Conservation (phyloP, 2,888 invertebrate genomes). For the Sisyra nigra region DNA sequence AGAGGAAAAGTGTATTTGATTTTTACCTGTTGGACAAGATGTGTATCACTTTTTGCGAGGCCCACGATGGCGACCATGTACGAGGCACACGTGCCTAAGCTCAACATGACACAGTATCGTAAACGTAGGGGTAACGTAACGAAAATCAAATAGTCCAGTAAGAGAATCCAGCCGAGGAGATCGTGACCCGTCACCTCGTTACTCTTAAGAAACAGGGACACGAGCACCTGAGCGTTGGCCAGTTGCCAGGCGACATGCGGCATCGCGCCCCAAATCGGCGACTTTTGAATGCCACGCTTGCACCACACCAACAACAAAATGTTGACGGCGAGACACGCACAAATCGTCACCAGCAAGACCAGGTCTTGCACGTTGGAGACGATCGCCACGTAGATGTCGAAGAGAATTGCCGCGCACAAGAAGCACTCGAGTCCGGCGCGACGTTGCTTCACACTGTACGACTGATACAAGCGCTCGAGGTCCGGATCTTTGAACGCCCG, state of each 20-base stretch:
- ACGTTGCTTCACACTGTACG: slow-evolving; percentile 54
- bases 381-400: slow-evolving; percentile 42
- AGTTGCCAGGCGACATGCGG: slow-evolving; percentile 50
- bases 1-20: too few relatives aligned
- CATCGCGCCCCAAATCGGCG: slow-evolving; percentile 34
- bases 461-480: slow-evolving; percentile 52
- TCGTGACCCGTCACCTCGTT: slow-evolving; percentile 42
- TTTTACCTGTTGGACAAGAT: slow-evolving; percentile 34
- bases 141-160: slow-evolving; percentile 56
- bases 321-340: slow-evolving; percentile 25
- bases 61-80: slow-evolving; percentile 41
- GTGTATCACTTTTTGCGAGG: slow-evolving; percentile 33
- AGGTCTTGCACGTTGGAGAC: slow-evolving; percentile 34
- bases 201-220: slow-evolving; percentile 42
- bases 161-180: slow-evolving; percentile 52
- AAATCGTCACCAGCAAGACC: slow-evolving; percentile 23
- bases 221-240: slow-evolving; percentile 41
- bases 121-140: slow-evolving; percentile 55
- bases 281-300: slow-evolving; percentile 17
- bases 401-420: slow-evolving; percentile 45
- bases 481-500: slow-evolving; percentile 41
- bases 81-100: slow-evolving; percentile 40
- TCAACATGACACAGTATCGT: slow-evolving; percentile 41
- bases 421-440: slow-evolving; percentile 54
- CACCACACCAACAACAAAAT: slow-evolving; percentile 25